These are phyloP conservation scores for Holothuria leucospilota DNA, from an alignment of 53 echinoderm and acorn worm genomes.

Conservation along the genomic window DNA sequence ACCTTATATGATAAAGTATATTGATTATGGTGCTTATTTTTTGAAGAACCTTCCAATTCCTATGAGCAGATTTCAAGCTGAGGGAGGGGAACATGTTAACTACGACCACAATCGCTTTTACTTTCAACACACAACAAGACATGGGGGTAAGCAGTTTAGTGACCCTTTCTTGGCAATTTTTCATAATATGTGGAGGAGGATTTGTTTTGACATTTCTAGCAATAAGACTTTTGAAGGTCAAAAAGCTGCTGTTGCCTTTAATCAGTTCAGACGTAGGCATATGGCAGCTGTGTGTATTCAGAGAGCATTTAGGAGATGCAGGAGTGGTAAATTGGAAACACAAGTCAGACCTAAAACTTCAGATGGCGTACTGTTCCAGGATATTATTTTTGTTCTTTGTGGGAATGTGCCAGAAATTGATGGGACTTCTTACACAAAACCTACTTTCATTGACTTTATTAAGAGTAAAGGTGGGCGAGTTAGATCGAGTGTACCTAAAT, in stretches of 20 bases:
- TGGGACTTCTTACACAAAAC: neutral
- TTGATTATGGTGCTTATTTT: constrained; percentile 22
- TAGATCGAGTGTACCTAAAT: neutral
- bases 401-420: neutral
- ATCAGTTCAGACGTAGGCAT: neutral
- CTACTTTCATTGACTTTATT: neutral
- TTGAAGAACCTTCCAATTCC: constrained; percentile 24
- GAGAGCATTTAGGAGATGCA: neutral
- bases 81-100: constrained; percentile 73
- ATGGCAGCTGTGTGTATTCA: constrained; percentile 5
- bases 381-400: neutral
- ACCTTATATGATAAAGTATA: constrained; percentile 42
- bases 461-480: neutral
- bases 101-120: constrained; percentile 62
- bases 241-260: neutral
- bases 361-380: neutral
- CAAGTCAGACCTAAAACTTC: neutral
- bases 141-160: constrained; percentile 62
- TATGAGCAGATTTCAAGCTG: constrained; percentile 62
- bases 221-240: neutral
- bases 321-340: neutral
- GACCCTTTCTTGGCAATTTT: constrained; percentile 30
- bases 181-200: constrained; percentile 11
- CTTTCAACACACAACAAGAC: constrained; percentile 68
- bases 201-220: neutral